Conservation (phyloP, 2,888 invertebrate genomes). For the Pachycephus smyrnensis region DNA sequence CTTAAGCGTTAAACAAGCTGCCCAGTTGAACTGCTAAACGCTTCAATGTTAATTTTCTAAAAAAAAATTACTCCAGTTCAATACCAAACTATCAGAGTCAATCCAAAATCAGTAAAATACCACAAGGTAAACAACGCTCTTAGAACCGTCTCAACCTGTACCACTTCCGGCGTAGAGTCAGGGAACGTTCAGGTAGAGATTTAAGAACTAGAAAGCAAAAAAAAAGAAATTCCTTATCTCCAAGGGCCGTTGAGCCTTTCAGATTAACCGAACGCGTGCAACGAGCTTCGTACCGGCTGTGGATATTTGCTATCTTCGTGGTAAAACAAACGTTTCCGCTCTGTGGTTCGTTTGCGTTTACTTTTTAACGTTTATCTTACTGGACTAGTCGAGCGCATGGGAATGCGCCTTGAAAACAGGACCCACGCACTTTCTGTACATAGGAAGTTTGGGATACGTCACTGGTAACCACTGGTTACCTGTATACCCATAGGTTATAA, state of each 20-base stretch:
- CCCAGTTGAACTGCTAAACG: neutral
- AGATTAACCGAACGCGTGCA: neutral
- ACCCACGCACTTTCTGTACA: neutral
- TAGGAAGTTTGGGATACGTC: neutral
- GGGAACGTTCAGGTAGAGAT: neutral
- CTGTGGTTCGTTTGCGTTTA: neutral
- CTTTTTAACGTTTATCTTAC: neutral
- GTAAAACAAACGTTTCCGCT: slow-evolving; percentile 23
- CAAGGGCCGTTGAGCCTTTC: neutral
- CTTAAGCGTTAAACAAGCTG: neutral
- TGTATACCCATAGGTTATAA: neutral
- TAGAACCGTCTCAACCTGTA: neutral
- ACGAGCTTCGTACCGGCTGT: neutral
- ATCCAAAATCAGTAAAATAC: too few species aligned
- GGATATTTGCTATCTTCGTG: slow-evolving; percentile 8
- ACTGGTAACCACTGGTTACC: neutral
- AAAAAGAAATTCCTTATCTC: neutral
- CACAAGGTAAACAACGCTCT: neutral
- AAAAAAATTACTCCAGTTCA: neutral
- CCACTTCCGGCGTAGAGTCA: neutral
- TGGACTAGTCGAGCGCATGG: neutral
- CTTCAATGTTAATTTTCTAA: neutral
- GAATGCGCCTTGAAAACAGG: slow-evolving; percentile 1
- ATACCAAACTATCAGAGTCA: neutral
- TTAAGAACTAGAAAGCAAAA: neutral